Evolutionary conservation across 2,113 vertebrate species (phyloP), one percentile per base, ranked within the genome.

Genomic region (Tragelaphus strepsiceros): DNA sequence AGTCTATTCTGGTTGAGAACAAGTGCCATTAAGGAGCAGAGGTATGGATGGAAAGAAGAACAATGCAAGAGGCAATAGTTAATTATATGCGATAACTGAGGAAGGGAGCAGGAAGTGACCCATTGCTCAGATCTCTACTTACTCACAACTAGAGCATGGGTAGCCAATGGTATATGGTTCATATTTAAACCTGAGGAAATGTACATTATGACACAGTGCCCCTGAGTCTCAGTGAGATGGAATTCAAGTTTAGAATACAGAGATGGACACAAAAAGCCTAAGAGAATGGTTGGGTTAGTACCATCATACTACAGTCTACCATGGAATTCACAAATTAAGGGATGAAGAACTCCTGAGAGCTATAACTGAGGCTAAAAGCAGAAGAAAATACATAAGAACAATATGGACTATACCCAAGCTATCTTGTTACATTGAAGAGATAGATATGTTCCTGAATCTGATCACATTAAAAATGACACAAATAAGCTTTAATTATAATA

Each of bases 11-110:
- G 17, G 17, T 58, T 58, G 74, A 67, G 61, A 86, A 82, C 0
- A 49, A 74, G 2, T 30, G 26, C 22, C 32, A 15, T 39, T 53
- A 71, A 77, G 53, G 14, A 92, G 46, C 24, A 51, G 9, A 89
- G 17, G 3, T 35, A 16, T 3, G 21, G 19, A 80, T 16, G 39
- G 28, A 26, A n/a, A 88, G 14, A 62, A 5, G 16, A 67, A 58
- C 1, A 35, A 28, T 1, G 8, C 3, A 7, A 86, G 35, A 56
- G 7, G 17, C 9, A 5, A 74, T 0, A 64, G 4, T 1, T 11
- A 71, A 62, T 11, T 26, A n/a, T 1, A 62, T 24, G 49, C 28
- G 19, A 15, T 49, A 58, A 84, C 4, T 16, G 26, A 77, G 30
- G 43, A 6, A 61, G 59, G n/a, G 32, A 87, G 6, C 3, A 80